Base-by-base conservation (phyloP, 2,113 vertebrate genomes). In the Ptilorrhoa leucosticta region DNA sequence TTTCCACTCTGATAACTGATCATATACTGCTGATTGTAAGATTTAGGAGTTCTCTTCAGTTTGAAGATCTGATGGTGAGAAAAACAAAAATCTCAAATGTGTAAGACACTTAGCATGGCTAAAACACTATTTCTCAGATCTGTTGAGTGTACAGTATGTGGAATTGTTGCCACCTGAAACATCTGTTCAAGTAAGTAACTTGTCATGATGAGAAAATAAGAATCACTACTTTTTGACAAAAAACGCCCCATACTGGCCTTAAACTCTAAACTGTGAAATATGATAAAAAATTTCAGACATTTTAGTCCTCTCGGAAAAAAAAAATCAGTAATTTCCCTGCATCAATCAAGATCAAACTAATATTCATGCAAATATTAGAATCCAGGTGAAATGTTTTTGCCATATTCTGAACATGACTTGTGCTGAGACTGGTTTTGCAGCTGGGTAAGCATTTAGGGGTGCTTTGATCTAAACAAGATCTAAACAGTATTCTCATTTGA, bases 401-500 rank as follows among this genome's bases (percentile, higher is more conserved):
- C 0, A 0, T 75, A 30, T 87, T 84, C 30, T 54, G 47, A 71
- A 84, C 4, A 13, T 21, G 21, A 45, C 16, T 87, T 93, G 8
- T 2, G 0, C 51, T 63, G 54, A 94, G n/a, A 30, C 28, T 89
- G 18, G 8, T 84, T 91, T 93, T 94, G 64, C 64, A 89, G 39
- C 77, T 84, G 51, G 27, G 11, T 81, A 89, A 89, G 47, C 23
- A 37, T 89, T 94, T 89, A 91, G 68, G 33, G 9, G 23, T 58
- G 10, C 47, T 94, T 89, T 95, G 87, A 89, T 75, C n/a, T 78
- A 91, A 93, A 63, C 33, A 69, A 75, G 42, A 75, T 47, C 60
- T 89, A n/a, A n/a, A 47, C 13, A 93, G 27, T 91, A 71, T 16
- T 87, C 58, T 93, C 23, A 75, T 94, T 94, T 94, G 51, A 84